Base-by-base conservation (phyloP, 1,140 invertebrate genomes). In the Drosophila grimshawi region DNA sequence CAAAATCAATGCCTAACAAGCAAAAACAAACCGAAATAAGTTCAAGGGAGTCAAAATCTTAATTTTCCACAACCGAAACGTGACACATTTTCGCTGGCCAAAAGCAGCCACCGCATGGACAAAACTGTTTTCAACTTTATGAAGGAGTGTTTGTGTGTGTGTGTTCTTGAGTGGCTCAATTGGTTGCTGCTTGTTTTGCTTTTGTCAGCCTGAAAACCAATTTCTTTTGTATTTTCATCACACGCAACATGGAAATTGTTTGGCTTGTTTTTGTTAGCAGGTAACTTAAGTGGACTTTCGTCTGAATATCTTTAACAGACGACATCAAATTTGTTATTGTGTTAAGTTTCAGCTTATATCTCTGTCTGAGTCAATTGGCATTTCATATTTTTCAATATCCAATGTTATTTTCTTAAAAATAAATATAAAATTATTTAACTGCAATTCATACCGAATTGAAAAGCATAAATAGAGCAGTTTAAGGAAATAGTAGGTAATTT, bases 1-100 rank as follows among this genome's bases (percentile, higher is more conserved):
- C 71, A 77, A 80, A 83, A 88, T 72, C 83, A 83, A 83, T 68
- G 69, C 52, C 77, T 83, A 88, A 89, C 72, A 88, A 83, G 85
- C 75, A 46, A 80, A 77, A 73, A 76, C 64, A 82, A 57, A 76
- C 65, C 57, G 37, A 71, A 77, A 57, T 46, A 80, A 82, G 52
- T 88, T 81, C 30, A 51, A 49, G 46, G 8, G 37, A 33, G 39
- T 33, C 10, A 81, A 81, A 77, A 79, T 86, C 83, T 88, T 80
- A 86, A 86, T 86, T 86, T 82, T 82, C 72, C 52, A 63, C 76
- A 73, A 80, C 65, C 71, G 70, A 75, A 76, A 86, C 83, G 83
- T 86, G 83, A 86, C 83, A 88, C 65, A 88, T 86, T 81, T 78
- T 76, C 64, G 70, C 57, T 80, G 81, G 78, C 49, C 63, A 69